Base-by-base conservation (phyloP, 2,113 vertebrate genomes). In the Cathartes aura region DNA sequence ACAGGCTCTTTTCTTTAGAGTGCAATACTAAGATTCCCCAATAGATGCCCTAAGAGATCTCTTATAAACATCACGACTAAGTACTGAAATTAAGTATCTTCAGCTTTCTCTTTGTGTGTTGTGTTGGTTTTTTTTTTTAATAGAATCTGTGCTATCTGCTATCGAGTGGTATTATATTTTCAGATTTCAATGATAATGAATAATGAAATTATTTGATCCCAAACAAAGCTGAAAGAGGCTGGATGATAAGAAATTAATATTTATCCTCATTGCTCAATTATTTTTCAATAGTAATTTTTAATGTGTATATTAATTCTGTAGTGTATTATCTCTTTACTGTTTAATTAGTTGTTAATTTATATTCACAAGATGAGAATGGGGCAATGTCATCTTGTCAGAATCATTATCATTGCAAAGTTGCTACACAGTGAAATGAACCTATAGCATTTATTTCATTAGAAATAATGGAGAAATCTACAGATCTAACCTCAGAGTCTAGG, bases 21-120 rank as follows among this genome's bases (percentile, higher is more conserved):
- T 98, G 98, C 87, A 98, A 68, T 98, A 93, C 92, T 93, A 73
- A 94, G 36, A 74, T 79, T 89, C 43, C 43, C 97, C 98, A 97
- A 94, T 94, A 98, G 98, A 98, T 98, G 98, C 71, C 98, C 91
- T 96, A 97, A 97, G 98, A 98, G 98, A 93, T 98, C 97, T 96
- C 98, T 94, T 88, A 88, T 85, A 97, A 94, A 94, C 29, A 73
- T 67, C 82, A 23, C 6, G 3, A 87, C 15, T 48, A 42, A 29
- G 11, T 64, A 59, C 73, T 36, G 62, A 90, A 93, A 86, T 17
- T 12, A n/a, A 92, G 67, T 55, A 75, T 78, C 68, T 82, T 81
- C 63, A 45, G 58, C 26, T 95, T 89, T 84, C 67, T 66, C n/a
- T 91, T 52, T 90, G 43, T 85, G 36, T 12, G 42, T 38, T 38